Percentiles rank a stretch among this genome's conserved stretches.
These are phyloP conservation scores for Phengaris alcon DNA, from an alignment of 2,888 invertebrate genomes.

Conservation along the genomic window DNA sequence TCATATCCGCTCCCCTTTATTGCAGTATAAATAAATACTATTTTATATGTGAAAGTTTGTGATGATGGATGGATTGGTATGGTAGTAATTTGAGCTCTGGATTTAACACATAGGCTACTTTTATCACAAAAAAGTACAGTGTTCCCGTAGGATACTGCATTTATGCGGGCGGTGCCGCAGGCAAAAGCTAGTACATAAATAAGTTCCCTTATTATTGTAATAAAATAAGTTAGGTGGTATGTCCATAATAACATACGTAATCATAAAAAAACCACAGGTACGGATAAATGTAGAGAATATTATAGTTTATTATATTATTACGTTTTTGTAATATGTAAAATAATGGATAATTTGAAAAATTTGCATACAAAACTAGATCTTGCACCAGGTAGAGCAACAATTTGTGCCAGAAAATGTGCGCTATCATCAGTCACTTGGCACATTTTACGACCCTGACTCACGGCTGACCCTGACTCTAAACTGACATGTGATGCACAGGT, in stretches of 20 bases:
- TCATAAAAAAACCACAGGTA: background rate
- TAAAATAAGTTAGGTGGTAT: too few species aligned
- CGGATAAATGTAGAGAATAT: background rate
- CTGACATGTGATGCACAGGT: background rate
- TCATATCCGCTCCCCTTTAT: too few species aligned
- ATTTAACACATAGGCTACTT: too few species aligned
- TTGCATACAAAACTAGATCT: conserved; percentile 4
- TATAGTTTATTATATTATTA: too few species aligned
- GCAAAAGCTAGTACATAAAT: background rate
- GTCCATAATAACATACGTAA: background rate
- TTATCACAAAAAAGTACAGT: too few species aligned
- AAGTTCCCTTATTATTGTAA: background rate
- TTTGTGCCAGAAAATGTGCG: background rate
- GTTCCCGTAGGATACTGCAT: too few species aligned
- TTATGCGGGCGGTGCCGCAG: too few species aligned
- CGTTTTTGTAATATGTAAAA: background rate
- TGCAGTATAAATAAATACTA: too few species aligned
- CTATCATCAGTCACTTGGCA: background rate
- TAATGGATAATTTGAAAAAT: background rate
- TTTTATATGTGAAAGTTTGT: too few species aligned
- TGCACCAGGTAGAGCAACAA: conserved; percentile 12
- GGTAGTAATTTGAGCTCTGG: too few species aligned
- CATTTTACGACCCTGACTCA: conserved; percentile 21
- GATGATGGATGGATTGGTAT: too few species aligned
- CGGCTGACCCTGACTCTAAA: conserved; percentile 14